phyloP scores from a whole-genome alignment of 2,888 invertebrate genomes.

The Ophion slaviceki region DNA sequence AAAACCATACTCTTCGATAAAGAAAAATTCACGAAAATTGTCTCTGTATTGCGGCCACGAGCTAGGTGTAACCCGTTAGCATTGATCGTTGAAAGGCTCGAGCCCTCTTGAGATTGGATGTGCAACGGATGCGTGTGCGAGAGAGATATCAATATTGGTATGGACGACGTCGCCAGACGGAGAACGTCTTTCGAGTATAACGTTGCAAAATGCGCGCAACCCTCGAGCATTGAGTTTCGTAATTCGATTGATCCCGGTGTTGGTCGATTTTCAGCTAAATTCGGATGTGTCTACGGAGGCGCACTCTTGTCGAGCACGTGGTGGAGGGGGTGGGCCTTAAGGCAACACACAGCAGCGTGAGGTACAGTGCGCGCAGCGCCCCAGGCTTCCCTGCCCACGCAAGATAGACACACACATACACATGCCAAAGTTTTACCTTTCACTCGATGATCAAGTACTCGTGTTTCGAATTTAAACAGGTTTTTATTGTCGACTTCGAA shows the following conservation, averaged over 20 bases:
- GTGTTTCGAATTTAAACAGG: conserved; percentile 9
- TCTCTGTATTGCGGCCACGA: too few relatives aligned
- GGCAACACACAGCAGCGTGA: conserved; percentile 9
- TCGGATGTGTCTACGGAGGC: neutral
- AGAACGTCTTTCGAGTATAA: neutral
- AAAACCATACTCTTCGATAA: too few relatives aligned
- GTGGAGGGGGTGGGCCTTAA: conserved; percentile 21
- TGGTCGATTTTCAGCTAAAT: neutral
- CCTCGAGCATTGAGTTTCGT: neutral
- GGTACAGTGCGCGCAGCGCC: conserved; percentile 35
- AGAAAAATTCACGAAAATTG: too few relatives aligned
- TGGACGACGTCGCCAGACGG: neutral
- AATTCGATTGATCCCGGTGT: neutral
- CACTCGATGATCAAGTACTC: conserved; percentile 10
- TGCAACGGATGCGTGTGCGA: neutral
- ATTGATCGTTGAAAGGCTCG: too few relatives aligned
- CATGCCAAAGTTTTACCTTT: conserved; percentile 37
- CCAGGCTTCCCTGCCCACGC: conserved; percentile 31
- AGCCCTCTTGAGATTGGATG: neutral
- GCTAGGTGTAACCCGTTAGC: too few relatives aligned
- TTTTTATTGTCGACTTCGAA: neutral
- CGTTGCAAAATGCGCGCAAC: neutral
- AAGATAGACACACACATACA: conserved; percentile 27
- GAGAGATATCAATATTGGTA: neutral
- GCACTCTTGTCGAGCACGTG: neutral